These are phyloP conservation scores for Lucinisca nassula DNA, from an alignment of 2,888 invertebrate genomes.

Conservation along the genomic window DNA sequence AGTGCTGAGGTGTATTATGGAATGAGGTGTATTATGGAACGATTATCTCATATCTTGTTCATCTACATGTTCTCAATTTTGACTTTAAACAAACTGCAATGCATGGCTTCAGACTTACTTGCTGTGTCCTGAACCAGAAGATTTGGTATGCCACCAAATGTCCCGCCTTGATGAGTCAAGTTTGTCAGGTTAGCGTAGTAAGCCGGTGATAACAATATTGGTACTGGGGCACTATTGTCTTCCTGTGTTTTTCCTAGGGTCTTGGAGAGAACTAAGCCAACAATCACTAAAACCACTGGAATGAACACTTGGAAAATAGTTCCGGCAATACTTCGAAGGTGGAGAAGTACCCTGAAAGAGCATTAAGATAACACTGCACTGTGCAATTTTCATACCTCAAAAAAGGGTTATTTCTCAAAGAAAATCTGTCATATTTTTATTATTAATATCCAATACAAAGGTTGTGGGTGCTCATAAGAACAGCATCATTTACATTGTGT, in stretches of 20 bases:
- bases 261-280: slow-evolving; percentile 76
- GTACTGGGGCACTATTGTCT: slow-evolving; percentile 21
- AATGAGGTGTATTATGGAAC: too few species aligned
- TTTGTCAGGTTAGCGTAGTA: slow-evolving; percentile 35
- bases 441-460: too few species aligned
- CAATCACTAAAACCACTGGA: slow-evolving; percentile 77
- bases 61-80: too few species aligned
- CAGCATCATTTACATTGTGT: too few species aligned
- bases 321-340: slow-evolving; percentile 66
- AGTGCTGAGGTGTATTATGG: too few species aligned
- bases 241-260: slow-evolving; percentile 5
- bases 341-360: slow-evolving; percentile 66
- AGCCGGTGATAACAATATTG: slow-evolving; percentile 51
- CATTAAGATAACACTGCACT: too few species aligned
- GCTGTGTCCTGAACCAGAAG: slow-evolving; percentile 69
- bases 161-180: slow-evolving; percentile 21
- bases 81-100: too few species aligned
- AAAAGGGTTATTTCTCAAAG: too few species aligned
- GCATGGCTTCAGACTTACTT: slow-evolving; percentile 77
- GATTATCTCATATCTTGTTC: too few species aligned
- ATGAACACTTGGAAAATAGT: slow-evolving; percentile 77
- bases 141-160: slow-evolving; percentile 57
- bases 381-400: too few species aligned
- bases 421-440: too few species aligned
- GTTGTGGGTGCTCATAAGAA: too few species aligned